Percentiles rank a stretch among this genome's conserved stretches.
Evolutionary conservation across 2,113 vertebrate genomes (phyloP).

Genomic region (Gavialis gangeticus): DNA sequence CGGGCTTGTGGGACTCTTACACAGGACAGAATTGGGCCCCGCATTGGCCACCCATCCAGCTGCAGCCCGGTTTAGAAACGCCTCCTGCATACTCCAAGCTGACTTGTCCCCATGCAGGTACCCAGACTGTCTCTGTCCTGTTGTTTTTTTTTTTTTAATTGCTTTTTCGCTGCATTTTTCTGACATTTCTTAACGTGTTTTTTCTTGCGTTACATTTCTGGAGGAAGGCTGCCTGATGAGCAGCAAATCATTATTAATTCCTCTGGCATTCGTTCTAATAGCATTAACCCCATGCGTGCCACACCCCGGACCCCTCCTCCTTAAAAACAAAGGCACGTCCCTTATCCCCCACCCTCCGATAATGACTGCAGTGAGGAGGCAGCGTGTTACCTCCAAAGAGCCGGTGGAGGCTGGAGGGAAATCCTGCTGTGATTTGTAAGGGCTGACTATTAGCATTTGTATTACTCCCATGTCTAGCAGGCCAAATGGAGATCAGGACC

Average conservation of each 20-base stretch:
- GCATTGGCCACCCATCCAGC: neutral
- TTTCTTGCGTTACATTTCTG: conserved; percentile 56
- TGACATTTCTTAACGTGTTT: conserved; percentile 57
- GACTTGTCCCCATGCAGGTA: fast-evolving
- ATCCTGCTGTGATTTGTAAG: neutral
- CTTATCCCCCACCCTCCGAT: neutral
- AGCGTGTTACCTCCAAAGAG: neutral
- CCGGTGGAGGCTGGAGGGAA: fast-evolving
- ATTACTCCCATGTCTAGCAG: neutral
- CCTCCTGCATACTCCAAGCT: neutral
- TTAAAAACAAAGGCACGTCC: neutral
- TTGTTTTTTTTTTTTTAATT: neutral
- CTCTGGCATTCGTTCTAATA: conserved; percentile 22
- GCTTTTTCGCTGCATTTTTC: conserved; percentile 43
- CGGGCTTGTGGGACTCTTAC: neutral
- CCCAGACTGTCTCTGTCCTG: neutral
- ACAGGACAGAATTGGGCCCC: neutral
- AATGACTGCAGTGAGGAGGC: neutral
- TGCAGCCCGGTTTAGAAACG: neutral
- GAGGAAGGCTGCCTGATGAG: conserved; percentile 41
- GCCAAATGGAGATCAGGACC: neutral
- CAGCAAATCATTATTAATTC: conserved; percentile 68
- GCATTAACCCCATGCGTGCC: conserved; percentile 8
- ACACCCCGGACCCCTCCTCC: fast-evolving
- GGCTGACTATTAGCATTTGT: neutral